Evolutionary conservation across 2,797 vertebrate species (phyloP), one percentile per base, ranked within the genome.

Genomic region (Cirrhinus mrigala): DNA sequence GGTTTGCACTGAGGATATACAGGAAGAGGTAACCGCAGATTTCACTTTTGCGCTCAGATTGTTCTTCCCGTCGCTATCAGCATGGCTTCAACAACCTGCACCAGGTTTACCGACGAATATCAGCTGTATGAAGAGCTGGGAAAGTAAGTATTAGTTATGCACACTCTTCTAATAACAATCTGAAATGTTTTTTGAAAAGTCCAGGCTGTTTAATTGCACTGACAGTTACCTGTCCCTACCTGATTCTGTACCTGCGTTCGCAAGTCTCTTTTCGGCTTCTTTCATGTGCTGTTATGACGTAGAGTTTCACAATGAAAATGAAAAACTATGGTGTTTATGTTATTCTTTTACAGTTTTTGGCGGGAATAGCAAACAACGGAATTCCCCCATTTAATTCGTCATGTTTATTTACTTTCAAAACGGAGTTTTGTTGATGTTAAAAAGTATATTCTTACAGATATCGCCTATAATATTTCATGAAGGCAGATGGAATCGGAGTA

Each of bases 121-220:
- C 97, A 98, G 96, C 97, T 99, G 50, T 98, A 97, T 94, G 98
- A 99, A 92, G 98, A 99, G 95, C 97, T 98, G 85, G 98, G 98
- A 14, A 99, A 99, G 98, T 99, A 95, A 97, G 97, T 93, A 20
- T 73, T 33, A 44, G 75, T 88, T 77, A 6, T n/a, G 10, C 11
- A 33, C 7, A 60, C 16, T 40, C 74, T 76, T 69, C 37, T 6
- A 56, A 58, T 50, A 29, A 22, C 29, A 48, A 3, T 50, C 15
- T 37, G 24, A 27, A 64, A 6, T n/a, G n/a, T 12, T 8, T 70
- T 48, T 22, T 46, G 14, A 9, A 33, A 44, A 44, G 44, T n/a
- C 27, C 48, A 4, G 24, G 24, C 1, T 54, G 4, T 44, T 62
- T 60, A 16, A 18, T 7, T 29, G 27, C 58, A 56, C 29, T 11